A percentile compares a stretch with the other conserved stretches of the same genome.
phyloP scores from a whole-genome alignment of 1,140 invertebrate species.

The Apis dorsata region DNA sequence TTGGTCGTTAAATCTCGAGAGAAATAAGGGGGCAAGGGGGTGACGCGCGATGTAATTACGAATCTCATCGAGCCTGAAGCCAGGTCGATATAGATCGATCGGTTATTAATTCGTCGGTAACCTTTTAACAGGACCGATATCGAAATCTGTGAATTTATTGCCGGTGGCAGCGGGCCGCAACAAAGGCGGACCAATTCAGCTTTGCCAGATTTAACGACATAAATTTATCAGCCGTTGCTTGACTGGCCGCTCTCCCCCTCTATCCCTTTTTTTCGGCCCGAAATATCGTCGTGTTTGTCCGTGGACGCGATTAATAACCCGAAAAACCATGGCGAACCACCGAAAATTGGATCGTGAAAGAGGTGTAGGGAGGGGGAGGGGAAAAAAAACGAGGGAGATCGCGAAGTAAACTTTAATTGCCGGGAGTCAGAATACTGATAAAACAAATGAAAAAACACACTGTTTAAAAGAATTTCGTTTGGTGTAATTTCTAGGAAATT shows the following conservation, averaged over 20 bases:
- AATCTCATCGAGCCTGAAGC: not conserved
- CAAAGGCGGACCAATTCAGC: slow-evolving; percentile 38
- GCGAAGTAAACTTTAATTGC: slow-evolving; percentile 28
- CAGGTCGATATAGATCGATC: slow-evolving; percentile 1
- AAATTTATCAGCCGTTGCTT: slow-evolving; percentile 37
- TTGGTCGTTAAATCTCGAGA: not conserved
- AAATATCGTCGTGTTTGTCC: slow-evolving; percentile 16
- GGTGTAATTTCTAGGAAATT: not conserved
- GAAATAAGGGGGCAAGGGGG: slow-evolving; percentile 16
- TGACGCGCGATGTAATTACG: slow-evolving; percentile 30
- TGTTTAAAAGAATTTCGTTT: not conserved
- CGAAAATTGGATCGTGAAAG: slow-evolving; percentile 33
- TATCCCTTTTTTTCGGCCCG: not conserved
- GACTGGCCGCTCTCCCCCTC: not conserved
- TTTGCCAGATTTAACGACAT: slow-evolving; percentile 45
- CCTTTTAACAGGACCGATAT: slow-evolving; percentile 40
- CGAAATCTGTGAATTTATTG: slow-evolving; percentile 50
- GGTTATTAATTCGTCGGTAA: slow-evolving; percentile 49
- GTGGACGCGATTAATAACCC: slow-evolving; percentile 31
- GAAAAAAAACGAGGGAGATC: not conserved
- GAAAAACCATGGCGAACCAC: slow-evolving; percentile 13
- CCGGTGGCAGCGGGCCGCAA: not conserved
- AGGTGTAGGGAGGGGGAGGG: not conserved
- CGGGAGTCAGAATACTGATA: slow-evolving; percentile 2
- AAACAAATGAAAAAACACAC: not conserved